Base-by-base conservation (phyloP, 1,140 invertebrate species). In the Eumeta japonica region DNA sequence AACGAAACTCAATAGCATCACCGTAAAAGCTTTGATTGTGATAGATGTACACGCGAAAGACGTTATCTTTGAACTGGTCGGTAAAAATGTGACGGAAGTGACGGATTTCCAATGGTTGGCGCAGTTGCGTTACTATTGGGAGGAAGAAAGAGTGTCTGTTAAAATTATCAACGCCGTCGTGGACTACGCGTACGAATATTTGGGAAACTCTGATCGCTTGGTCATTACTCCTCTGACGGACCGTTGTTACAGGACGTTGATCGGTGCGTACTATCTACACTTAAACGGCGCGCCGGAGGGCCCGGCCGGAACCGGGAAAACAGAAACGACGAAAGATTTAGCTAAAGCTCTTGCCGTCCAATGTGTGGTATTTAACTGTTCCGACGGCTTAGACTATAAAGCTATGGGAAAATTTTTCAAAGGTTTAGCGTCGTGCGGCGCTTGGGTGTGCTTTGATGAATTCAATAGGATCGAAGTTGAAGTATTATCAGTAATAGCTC, bases 391-490 rank as follows among this genome's bases (percentile, higher is more conserved):
- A 29, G 91, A 96, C 64, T 94, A 92, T 60, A 91, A 93, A 56
- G 90, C 90, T 17, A 90, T 97, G 83, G 90, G 92, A 15, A 94
- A 94, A 71, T 90, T 89, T 70, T 90, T 92, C 52, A 90, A 74
- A 36, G 90, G 90, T 0, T 65, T 94, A 46, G 90, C 89, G 1
- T 89, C 91, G 33, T 91, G 87, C 29, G 91, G 91, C 3, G 89
- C 90, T n/a, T 94, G 91, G 91, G 90, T 88, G 50, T 94, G 91
- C 57, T 94, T 94, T 63, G 91, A 94, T 57, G 91, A 94, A 67
- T 94, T 94, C 60, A 94, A 94, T 72, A 77, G 90, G 12, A 93
- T 94, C 37, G 88, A 94, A 50, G 89, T 94, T 44, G 90, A 94
- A 75, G 92, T 94, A 5, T 73, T 94, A 30, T 94, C 90, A 13